Conservation (phyloP, 2,113 vertebrate genomes). For the Xenus cinereus region DNA sequence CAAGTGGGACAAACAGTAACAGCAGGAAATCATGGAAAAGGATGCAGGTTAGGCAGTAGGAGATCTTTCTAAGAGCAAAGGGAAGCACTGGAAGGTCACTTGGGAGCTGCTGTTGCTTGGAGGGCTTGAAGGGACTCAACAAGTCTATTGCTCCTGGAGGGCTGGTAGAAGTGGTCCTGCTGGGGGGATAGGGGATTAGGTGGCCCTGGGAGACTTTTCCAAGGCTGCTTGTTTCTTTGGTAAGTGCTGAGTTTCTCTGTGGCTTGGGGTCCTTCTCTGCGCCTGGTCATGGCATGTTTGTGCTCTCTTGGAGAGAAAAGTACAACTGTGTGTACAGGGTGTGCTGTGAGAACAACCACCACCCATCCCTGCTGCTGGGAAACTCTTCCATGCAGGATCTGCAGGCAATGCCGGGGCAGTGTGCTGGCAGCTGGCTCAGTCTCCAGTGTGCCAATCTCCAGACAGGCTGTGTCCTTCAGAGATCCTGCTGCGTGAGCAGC, state of each 20-base stretch:
- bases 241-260: not conserved
- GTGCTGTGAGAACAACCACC: not conserved
- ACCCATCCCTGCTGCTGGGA: not conserved
- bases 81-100: not conserved
- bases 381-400: not conserved
- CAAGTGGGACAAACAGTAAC: not conserved
- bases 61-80: not conserved
- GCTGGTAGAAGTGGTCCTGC: not conserved
- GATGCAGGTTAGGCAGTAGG: not conserved
- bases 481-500: not conserved
- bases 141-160: not conserved
- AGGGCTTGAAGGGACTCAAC: not conserved
- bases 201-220: not conserved
- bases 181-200: rapidly evolving
- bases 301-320: not conserved
- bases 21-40: not conserved
- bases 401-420: not conserved
- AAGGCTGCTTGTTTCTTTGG: not conserved
- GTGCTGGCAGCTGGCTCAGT: not conserved
- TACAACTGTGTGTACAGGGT: not conserved
- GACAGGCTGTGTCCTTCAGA: not conserved
- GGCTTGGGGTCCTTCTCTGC: not conserved
- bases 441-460: not conserved
- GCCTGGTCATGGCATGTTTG: not conserved
- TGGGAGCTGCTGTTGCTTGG: not conserved